Evolutionary conservation across 53 echinoderm and acorn worm genomes (phyloP).

Genomic region (Apostichopus leukothele): DNA sequence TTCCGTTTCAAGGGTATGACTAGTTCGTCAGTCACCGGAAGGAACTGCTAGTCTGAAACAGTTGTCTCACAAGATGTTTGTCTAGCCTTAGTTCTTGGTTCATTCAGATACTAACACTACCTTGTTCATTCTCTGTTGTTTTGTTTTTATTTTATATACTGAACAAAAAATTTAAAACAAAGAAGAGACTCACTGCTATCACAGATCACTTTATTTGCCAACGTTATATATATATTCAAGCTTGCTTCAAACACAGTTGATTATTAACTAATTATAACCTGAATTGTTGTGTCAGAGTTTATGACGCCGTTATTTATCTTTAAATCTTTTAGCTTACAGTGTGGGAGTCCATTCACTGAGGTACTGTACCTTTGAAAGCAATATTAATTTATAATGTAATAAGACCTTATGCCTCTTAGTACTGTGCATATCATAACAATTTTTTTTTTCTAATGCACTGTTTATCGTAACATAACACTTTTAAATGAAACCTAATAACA

Average conservation of each 20-base stretch:
- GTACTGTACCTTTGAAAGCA: slow-evolving; percentile 5
- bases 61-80: background rate
- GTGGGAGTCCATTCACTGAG: slow-evolving; percentile 25
- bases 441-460: slow-evolving; percentile 1
- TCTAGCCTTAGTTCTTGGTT: background rate
- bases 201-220: slow-evolving; percentile 3
- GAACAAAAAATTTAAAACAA: too few relatives aligned
- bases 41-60: background rate
- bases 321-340: slow-evolving; percentile 32
- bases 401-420: background rate
- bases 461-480: too few relatives aligned
- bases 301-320: slow-evolving; percentile 25
- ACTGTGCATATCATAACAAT: slow-evolving; percentile 10
- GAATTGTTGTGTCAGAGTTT: slow-evolving; percentile 5
- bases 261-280: background rate
- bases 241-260: background rate
- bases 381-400: background rate
- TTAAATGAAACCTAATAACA: too few relatives aligned
- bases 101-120: background rate
- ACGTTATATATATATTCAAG: background rate
- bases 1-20: too few relatives aligned
- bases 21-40: background rate
- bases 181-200: slow-evolving; percentile 7
- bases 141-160: too few relatives aligned
- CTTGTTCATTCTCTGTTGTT: background rate